Conservation (phyloP, 1,140 invertebrate genomes). For the Cydia strobilella region DNA sequence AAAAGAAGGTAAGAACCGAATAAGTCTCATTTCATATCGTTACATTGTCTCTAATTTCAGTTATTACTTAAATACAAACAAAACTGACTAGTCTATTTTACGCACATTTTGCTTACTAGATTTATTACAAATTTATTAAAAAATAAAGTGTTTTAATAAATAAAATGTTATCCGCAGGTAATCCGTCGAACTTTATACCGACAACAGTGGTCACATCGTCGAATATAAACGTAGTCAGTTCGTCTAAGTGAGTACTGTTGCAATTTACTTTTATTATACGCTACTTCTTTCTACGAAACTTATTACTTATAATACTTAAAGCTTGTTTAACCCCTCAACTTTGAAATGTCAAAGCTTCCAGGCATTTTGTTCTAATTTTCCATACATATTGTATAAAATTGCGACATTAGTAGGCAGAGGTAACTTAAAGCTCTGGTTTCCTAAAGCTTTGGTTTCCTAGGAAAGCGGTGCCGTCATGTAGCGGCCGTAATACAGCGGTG, state of each 20-base stretch:
- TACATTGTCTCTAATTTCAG: neutral
- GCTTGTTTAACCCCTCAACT: too few species aligned
- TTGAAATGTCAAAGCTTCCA: too few species aligned
- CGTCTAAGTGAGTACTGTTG: conserved; percentile 72
- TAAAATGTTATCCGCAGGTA: conserved; percentile 54
- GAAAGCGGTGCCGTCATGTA: too few species aligned
- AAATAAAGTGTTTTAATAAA: conserved; percentile 1
- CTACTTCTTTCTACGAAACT: too few species aligned
- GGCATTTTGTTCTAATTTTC: too few species aligned
- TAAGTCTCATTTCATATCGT: conserved; percentile 13
- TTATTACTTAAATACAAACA: too few species aligned
- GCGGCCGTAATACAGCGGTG: too few species aligned
- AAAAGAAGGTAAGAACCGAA: conserved; percentile 66
- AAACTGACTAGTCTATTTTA: too few species aligned
- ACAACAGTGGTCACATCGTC: conserved; percentile 78
- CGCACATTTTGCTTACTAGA: neutral
- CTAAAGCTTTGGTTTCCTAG: too few species aligned
- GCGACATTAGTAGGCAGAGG: neutral
- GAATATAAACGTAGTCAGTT: conserved; percentile 79
- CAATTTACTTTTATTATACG: neutral
- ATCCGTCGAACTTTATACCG: conserved; percentile 77
- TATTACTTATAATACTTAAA: too few species aligned
- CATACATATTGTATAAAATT: too few species aligned
- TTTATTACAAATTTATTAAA: conserved; percentile 29
- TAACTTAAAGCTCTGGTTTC: too few species aligned